Conservation (phyloP, 2,888 invertebrate genomes). For the Cloeon dipterum region DNA sequence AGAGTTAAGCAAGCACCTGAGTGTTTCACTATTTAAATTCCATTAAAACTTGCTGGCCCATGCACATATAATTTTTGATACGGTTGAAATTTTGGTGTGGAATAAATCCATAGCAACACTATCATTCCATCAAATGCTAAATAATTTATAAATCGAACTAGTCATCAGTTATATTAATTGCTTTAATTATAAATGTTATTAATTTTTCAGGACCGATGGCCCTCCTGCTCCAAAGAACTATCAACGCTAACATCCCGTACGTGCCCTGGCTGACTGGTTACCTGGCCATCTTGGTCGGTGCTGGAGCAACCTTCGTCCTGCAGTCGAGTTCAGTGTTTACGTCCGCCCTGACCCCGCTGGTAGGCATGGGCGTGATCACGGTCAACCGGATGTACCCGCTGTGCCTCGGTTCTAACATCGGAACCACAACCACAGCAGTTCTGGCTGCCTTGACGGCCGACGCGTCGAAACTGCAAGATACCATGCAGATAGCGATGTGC, state of each 20-base stretch:
- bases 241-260: slow-evolving; percentile 21
- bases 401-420: slow-evolving; percentile 29
- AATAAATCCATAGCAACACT: too few species aligned
- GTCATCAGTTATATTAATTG: too few species aligned
- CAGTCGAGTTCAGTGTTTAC: slow-evolving; percentile 32
- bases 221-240: slow-evolving; percentile 15
- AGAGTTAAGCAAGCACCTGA: too few species aligned
- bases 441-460: slow-evolving; percentile 9
- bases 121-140: too few species aligned
- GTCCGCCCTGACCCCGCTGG: slow-evolving; percentile 29
- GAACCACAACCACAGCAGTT: slow-evolving; percentile 26
- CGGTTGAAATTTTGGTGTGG: too few species aligned
- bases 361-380: slow-evolving; percentile 24
- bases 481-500: slow-evolving; percentile 23
- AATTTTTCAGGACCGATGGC: slow-evolving; percentile 20
- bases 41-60: too few species aligned
- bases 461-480: not conserved
- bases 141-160: too few species aligned
- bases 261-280: slow-evolving; percentile 25
- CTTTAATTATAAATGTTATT: too few species aligned
- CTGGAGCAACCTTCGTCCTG: slow-evolving; percentile 25
- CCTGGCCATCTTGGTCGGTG: slow-evolving; percentile 24
- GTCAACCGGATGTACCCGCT: slow-evolving; percentile 28
- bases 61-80: too few species aligned
- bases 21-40: too few species aligned